Evolutionary conservation across 92 coral and sea anemone species (phyloP).

Genomic region (Palythoa heliodiscus): DNA sequence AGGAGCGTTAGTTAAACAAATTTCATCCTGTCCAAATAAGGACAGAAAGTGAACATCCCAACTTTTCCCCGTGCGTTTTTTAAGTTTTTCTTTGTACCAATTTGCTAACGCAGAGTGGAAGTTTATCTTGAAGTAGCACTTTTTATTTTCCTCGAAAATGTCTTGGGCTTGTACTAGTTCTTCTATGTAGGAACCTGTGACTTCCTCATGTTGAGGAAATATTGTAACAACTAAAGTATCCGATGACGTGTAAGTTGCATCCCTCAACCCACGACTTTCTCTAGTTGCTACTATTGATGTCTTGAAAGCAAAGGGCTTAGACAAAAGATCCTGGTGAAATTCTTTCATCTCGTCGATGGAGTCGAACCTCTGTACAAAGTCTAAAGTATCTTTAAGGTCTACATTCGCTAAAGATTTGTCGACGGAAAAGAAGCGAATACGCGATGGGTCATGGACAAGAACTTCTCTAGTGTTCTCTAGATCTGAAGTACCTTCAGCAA

Average conservation of each 20-base stretch:
- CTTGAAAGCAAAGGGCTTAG: slow-evolving; percentile 27
- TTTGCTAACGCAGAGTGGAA: slow-evolving; percentile 11
- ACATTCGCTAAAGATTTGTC: slow-evolving; percentile 7
- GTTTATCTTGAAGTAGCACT: slow-evolving; percentile 19
- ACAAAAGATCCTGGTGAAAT: slow-evolving; percentile 21
- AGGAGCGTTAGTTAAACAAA: slow-evolving; percentile 10
- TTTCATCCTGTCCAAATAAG: slow-evolving; percentile 19
- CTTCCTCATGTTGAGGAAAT: slow-evolving; percentile 18
- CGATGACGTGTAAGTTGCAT: slow-evolving; percentile 2
- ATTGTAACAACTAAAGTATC: slow-evolving; percentile 7
- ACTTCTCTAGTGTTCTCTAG: neutral
- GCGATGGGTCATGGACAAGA: slow-evolving; percentile 15
- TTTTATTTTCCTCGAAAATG: slow-evolving; percentile 1
- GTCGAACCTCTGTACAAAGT: slow-evolving; percentile 18
- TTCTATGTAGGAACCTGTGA: neutral
- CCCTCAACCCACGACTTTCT: slow-evolving; percentile 16
- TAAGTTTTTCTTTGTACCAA: slow-evolving; percentile 27
- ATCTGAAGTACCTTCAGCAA: neutral
- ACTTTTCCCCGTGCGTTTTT: slow-evolving; percentile 12
- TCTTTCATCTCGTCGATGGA: neutral
- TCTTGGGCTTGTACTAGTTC: slow-evolving; percentile 29
- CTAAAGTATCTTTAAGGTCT: slow-evolving; percentile 5
- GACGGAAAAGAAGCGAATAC: slow-evolving; percentile 11
- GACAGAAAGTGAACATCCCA: slow-evolving; percentile 20
- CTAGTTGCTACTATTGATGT: neutral